Evolutionary conservation across 2,888 invertebrate species (phyloP).

Genomic region (Chalcosyrphus nemorum): DNA sequence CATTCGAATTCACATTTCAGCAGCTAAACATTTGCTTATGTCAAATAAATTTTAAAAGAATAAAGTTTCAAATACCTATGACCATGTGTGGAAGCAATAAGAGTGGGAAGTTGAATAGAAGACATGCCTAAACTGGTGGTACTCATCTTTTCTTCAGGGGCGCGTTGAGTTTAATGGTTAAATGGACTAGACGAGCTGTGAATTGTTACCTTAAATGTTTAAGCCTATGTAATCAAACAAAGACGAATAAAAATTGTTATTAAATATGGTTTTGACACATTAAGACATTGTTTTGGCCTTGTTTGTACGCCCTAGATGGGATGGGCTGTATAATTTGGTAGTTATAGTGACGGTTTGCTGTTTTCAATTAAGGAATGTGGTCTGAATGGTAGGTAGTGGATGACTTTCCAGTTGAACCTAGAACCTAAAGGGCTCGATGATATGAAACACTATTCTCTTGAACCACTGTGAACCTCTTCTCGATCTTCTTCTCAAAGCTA

Average conservation of each 20-base stretch:
- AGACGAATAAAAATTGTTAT: background rate
- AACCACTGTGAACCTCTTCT: too few species aligned
- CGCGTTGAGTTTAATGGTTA: background rate
- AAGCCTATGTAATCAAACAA: background rate
- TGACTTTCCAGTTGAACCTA: too few species aligned
- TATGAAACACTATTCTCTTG: too few species aligned
- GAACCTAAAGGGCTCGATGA: too few species aligned
- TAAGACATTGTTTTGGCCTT: too few species aligned
- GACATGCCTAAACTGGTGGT: background rate
- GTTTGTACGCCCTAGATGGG: too few species aligned
- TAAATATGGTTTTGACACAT: too few species aligned
- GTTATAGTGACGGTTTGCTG: too few species aligned
- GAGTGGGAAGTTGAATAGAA: background rate
- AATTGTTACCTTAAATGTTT: background rate
- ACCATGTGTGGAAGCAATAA: background rate
- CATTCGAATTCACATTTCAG: constrained; percentile 6
- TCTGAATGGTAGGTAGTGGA: too few species aligned
- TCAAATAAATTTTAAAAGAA: constrained; percentile 39
- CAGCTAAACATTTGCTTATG: constrained; percentile 21
- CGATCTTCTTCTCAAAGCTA: too few species aligned
- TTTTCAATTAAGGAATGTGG: too few species aligned
- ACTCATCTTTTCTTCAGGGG: background rate
- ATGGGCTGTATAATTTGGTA: too few species aligned
- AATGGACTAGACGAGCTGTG: background rate
- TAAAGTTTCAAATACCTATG: background rate